These are phyloP conservation scores for Coptodon rendalli DNA, from an alignment of 2,113 vertebrate species.

Conservation along the genomic window DNA sequence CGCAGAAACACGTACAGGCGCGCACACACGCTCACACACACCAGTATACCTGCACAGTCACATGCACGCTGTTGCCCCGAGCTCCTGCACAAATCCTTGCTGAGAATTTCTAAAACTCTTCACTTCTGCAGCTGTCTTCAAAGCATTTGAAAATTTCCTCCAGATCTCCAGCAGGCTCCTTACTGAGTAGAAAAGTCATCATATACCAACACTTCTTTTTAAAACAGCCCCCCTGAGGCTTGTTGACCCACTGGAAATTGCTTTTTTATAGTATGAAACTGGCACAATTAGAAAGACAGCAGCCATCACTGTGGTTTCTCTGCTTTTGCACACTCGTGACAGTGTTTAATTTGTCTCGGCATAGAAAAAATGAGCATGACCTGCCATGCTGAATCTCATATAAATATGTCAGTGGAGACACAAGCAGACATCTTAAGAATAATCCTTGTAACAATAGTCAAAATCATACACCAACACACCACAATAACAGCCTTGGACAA, in stretches of 20 bases:
- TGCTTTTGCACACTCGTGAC: not conserved
- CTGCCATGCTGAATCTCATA: not conserved
- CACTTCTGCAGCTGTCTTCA: slow-evolving; percentile 29
- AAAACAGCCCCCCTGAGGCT: not conserved
- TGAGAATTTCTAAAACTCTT: slow-evolving; percentile 18
- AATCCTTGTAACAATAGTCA: not conserved
- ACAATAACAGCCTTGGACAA: not conserved
- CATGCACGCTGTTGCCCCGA: not conserved
- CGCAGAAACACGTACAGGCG: not conserved
- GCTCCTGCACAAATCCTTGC: slow-evolving; percentile 35
- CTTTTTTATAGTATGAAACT: not conserved
- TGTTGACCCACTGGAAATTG: slow-evolving; percentile 16
- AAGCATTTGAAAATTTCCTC: slow-evolving; percentile 17
- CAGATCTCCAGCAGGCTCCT: not conserved
- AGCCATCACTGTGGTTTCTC: not conserved
- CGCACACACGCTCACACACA: not conserved
- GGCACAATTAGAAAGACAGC: not conserved
- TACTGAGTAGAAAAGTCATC: slow-evolving; percentile 20
- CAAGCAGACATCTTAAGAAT: not conserved
- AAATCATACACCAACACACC: not conserved
- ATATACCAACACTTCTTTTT: not conserved
- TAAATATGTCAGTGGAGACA: not conserved
- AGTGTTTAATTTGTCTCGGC: not conserved
- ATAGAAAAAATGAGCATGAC: not conserved
- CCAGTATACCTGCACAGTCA: not conserved